These are phyloP conservation scores for Pangasianodon gigas DNA, from an alignment of 2,113 vertebrate genomes.

Conservation along the genomic window DNA sequence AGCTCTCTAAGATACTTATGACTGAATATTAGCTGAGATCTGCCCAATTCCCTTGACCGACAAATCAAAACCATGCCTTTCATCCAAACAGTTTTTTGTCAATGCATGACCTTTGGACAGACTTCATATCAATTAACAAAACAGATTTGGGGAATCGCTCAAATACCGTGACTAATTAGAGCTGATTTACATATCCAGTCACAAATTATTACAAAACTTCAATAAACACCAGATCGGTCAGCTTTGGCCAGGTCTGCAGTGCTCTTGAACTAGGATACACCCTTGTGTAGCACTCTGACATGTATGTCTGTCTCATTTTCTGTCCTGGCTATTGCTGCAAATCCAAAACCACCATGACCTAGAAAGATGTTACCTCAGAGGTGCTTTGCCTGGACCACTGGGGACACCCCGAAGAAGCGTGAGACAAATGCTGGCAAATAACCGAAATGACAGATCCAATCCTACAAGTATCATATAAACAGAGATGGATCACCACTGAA, in stretches of 20 bases:
- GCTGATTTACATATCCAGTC: slow-evolving; percentile 30
- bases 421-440: slow-evolving; percentile 75
- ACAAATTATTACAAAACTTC: slow-evolving; percentile 34
- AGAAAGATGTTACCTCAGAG: slow-evolving; percentile 44
- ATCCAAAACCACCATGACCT: slow-evolving; percentile 29
- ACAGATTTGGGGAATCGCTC: slow-evolving; percentile 37
- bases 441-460: slow-evolving; percentile 75
- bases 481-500: slow-evolving; percentile 69
- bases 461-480: slow-evolving; percentile 69
- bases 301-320: neutral
- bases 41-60: slow-evolving; percentile 35
- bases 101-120: slow-evolving; percentile 59
- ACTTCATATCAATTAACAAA: slow-evolving; percentile 49
- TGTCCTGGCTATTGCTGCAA: neutral
- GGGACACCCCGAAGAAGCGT: slow-evolving; percentile 54
- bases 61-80: slow-evolving; percentile 44
- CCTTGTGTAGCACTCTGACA: neutral
- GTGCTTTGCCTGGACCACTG: slow-evolving; percentile 40
- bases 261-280: neutral
- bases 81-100: slow-evolving; percentile 53
- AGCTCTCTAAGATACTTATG: slow-evolving; percentile 55
- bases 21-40: slow-evolving; percentile 49
- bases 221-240: neutral
- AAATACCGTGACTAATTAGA: slow-evolving; percentile 53
- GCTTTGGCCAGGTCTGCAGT: neutral